A percentile compares a stretch with the other conserved stretches of the same genome.
Evolutionary conservation across 2,888 invertebrate species (phyloP).

Genomic region (Drosophila tripunctata): DNA sequence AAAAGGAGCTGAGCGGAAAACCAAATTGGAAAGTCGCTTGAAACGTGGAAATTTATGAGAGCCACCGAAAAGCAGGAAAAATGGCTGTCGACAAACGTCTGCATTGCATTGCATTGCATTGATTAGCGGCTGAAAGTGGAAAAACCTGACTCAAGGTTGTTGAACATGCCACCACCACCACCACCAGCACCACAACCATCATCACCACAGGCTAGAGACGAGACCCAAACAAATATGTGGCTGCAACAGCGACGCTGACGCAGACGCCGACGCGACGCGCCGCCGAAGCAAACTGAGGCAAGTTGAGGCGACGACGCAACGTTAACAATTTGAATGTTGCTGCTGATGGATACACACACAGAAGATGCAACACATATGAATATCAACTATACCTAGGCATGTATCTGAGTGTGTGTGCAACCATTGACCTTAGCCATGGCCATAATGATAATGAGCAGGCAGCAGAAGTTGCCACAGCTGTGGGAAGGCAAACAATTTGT

Average conservation of each 20-base stretch:
- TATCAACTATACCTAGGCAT: constrained; percentile 18
- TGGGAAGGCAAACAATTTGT: constrained; percentile 26
- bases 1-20: constrained; percentile 53
- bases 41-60: constrained; percentile 63
- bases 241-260: constrained; percentile 42
- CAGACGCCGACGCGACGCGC: constrained; percentile 25
- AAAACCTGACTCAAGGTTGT: constrained; percentile 82
- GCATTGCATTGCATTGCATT: constrained; percentile 52
- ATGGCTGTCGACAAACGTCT: constrained; percentile 51
- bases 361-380: constrained; percentile 26
- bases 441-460: constrained; percentile 13
- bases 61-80: constrained; percentile 52
- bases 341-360: constrained; percentile 74
- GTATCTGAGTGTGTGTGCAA: constrained; percentile 23
- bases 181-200: no score
- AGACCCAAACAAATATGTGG: constrained; percentile 56
- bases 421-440: constrained; percentile 72
- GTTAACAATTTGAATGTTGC: constrained; percentile 75
- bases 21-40: constrained; percentile 71
- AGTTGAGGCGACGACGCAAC: constrained; percentile 27
- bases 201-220: constrained; percentile 30
- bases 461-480: constrained; percentile 35
- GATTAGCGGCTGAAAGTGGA: constrained; percentile 78
- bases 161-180: constrained; percentile 62
- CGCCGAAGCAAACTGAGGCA: constrained; percentile 5